These are phyloP conservation scores for Rhinolophus ferrumequinum DNA, from an alignment of 2,113 vertebrate species.

Conservation along the genomic window DNA sequence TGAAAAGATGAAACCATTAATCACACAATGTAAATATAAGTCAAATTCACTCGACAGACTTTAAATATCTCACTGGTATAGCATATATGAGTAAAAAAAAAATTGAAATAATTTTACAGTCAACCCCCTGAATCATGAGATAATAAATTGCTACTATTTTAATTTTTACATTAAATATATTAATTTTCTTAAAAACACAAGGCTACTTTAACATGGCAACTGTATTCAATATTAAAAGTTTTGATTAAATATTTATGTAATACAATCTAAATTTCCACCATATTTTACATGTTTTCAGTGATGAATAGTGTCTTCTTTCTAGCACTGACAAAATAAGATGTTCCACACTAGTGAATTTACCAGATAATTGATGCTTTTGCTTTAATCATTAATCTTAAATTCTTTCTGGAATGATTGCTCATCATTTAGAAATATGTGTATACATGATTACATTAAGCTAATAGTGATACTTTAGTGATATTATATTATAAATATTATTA, in stretches of 20 bases:
- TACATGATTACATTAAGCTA: background rate
- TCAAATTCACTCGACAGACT: background rate
- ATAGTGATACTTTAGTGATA: conserved; percentile 3
- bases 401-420: background rate
- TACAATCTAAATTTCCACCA: background rate
- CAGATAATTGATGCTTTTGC: background rate
- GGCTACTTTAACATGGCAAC: background rate
- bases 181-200: conserved; percentile 38
- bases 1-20: conserved; percentile 30
- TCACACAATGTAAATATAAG: background rate
- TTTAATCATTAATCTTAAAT: conserved; percentile 34
- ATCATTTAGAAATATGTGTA: conserved; percentile 48
- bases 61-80: background rate
- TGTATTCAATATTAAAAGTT: background rate
- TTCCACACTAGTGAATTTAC: background rate
- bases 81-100: background rate
- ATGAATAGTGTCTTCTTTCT: background rate
- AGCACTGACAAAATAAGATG: background rate
- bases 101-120: background rate
- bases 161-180: background rate
- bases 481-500: background rate
- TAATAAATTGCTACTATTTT: background rate
- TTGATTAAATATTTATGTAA: background rate
- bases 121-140: background rate
- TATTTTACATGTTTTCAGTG: background rate